Evolutionary conservation across 92 coral and sea anemone genomes (phyloP), one percentile per base, ranked within the genome.

Genomic region (Desmophyllum pertusum): DNA sequence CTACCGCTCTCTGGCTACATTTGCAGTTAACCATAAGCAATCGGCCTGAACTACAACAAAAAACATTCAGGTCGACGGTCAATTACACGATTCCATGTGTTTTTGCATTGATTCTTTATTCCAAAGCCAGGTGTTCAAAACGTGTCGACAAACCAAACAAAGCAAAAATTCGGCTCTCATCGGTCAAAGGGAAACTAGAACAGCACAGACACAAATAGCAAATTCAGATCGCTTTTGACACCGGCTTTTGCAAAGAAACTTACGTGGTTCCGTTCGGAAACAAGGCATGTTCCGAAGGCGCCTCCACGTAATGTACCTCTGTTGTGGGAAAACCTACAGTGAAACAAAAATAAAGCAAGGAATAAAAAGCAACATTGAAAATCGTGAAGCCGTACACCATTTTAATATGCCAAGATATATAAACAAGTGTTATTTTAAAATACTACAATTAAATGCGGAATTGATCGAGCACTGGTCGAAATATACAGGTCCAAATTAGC

Each of bases 291-390:
- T 96, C 99, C 57, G 97, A 92, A 4, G 79, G 33, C 1, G 92
- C 88, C 84, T 96, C 99, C 5, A 96, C 99, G 63, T 86, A 96
- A 81, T 94, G 99, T 33, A 94, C 99, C 79, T 96, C 99, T 33
- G 97, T 86, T 46, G 95, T 88, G 25, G 93, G 83, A 85, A 96
- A 96, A 85, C 99, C 99, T 96, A 83, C 77, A 63, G 29, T 62
- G 57, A 86, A 53, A 79, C 71, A 69, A 86, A 69, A 80, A 65
- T 21, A 48, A 39, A 59, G 64, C 59, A 19, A 29, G 35, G 21
- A 35, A n/a, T 39, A 7, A 9, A 2, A 76, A 25, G 41, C 10
- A 50, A 75, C 61, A 37, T 67, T 67, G 42, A 13, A 33, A 67
- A 19, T n/a, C 73, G 45, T 5, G 73, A 17, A 7, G 42, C 18